Evolutionary conservation across 2,797 vertebrate genomes (phyloP).

Genomic region (Sylvia borin): DNA sequence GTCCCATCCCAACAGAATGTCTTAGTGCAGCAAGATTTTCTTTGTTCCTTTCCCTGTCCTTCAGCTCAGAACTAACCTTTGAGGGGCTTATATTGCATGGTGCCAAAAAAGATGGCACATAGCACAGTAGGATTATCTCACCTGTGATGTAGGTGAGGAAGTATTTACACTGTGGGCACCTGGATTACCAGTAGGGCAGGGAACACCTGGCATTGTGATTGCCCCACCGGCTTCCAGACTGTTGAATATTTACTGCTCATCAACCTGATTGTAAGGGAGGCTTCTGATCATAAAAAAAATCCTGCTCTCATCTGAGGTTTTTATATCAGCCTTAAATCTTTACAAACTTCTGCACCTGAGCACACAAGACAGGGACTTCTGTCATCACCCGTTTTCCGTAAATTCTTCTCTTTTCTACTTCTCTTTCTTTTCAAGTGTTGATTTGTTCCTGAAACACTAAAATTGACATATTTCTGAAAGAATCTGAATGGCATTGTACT

Average conservation of each 20-base stretch:
- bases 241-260: not conserved
- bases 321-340: not conserved
- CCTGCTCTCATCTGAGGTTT: not conserved
- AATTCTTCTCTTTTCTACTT: not conserved
- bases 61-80: not conserved
- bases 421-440: not conserved
- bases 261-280: not conserved
- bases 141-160: not conserved
- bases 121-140: not conserved
- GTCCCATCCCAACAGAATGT: not conserved
- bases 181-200: not conserved
- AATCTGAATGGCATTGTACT: not conserved
- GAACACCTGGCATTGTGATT: not conserved
- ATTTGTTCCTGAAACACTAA: conserved; percentile 50
- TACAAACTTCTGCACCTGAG: not conserved
- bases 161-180: not conserved
- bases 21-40: not conserved
- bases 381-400: not conserved
- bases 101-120: not conserved
- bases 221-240: not conserved
- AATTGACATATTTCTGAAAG: not conserved
- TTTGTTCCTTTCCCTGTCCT: not conserved
- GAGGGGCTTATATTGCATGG: not conserved
- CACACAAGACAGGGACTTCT: not conserved
- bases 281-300: not conserved